These are phyloP conservation scores for Archips crataeganus DNA, from an alignment of 2,888 invertebrate genomes.

Conservation along the genomic window DNA sequence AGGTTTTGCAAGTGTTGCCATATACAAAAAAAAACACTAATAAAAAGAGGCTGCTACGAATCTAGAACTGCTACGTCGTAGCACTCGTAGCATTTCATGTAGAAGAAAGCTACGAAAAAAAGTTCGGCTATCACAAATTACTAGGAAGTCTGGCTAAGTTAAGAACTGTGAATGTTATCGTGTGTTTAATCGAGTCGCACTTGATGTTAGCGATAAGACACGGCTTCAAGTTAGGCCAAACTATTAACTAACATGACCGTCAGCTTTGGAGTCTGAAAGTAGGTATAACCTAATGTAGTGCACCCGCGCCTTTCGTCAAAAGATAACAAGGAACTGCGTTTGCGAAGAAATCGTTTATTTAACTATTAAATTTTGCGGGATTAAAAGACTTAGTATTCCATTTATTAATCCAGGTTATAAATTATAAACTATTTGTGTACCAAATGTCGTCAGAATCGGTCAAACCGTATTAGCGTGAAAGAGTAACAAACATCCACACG, in stretches of 20 bases:
- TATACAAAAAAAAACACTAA: background rate
- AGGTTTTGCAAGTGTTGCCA: background rate
- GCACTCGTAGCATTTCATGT: constrained; percentile 34
- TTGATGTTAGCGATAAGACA: background rate
- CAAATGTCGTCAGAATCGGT: too few relatives aligned
- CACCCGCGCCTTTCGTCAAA: too few relatives aligned
- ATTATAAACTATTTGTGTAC: too few relatives aligned
- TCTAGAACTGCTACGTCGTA: constrained; percentile 35
- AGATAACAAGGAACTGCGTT: too few relatives aligned
- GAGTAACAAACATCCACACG: too few relatives aligned
- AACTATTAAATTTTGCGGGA: too few relatives aligned
- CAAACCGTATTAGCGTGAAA: too few relatives aligned
- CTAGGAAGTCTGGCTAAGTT: background rate
- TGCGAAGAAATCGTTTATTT: too few relatives aligned
- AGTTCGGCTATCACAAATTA: background rate
- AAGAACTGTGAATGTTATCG: constrained; percentile 2
- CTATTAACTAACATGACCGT: background rate
- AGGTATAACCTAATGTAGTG: too few relatives aligned
- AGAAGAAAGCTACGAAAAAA: constrained; percentile 28
- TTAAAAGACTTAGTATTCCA: too few relatives aligned
- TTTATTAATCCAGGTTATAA: too few relatives aligned
- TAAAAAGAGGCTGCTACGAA: constrained; percentile 20
- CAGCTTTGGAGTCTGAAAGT: too few relatives aligned
- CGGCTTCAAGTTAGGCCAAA: background rate
- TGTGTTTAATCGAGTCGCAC: background rate